Percentiles rank a stretch among this genome's conserved stretches.
These are phyloP conservation scores for Trogon surrucura DNA, from an alignment of 2,113 vertebrate genomes.

Conservation along the genomic window DNA sequence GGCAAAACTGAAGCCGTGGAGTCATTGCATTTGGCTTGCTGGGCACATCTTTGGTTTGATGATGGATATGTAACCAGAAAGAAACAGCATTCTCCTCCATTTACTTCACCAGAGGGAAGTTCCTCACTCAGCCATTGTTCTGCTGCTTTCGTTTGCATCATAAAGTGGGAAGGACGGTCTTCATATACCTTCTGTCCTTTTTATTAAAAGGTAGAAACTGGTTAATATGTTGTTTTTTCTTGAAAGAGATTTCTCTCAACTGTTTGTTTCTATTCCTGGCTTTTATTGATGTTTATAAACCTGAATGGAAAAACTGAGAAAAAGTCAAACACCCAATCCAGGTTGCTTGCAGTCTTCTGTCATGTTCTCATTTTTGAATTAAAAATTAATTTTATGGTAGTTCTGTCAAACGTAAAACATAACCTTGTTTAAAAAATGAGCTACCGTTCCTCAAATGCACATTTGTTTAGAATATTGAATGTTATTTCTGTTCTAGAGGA, in stretches of 20 bases:
- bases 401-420: background rate
- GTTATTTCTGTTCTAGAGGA: background rate
- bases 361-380: background rate
- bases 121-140: background rate
- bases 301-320: background rate
- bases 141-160: background rate
- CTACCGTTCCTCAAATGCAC: background rate
- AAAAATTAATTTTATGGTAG: background rate
- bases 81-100: constrained; percentile 42
- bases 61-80: constrained; percentile 26
- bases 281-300: constrained; percentile 9
- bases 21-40: constrained; percentile 9
- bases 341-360: background rate
- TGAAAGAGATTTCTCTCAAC: background rate
- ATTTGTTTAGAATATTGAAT: background rate
- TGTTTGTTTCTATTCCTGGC: background rate
- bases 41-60: constrained; percentile 27
- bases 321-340: background rate
- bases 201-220: background rate
- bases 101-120: background rate
- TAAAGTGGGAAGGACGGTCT: background rate
- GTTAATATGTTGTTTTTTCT: background rate
- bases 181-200: background rate
- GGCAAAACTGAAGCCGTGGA: background rate
- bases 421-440: background rate